Evolutionary conservation across 2,797 vertebrate genomes (phyloP).

Genomic region (Chiloscyllium punctatum): DNA sequence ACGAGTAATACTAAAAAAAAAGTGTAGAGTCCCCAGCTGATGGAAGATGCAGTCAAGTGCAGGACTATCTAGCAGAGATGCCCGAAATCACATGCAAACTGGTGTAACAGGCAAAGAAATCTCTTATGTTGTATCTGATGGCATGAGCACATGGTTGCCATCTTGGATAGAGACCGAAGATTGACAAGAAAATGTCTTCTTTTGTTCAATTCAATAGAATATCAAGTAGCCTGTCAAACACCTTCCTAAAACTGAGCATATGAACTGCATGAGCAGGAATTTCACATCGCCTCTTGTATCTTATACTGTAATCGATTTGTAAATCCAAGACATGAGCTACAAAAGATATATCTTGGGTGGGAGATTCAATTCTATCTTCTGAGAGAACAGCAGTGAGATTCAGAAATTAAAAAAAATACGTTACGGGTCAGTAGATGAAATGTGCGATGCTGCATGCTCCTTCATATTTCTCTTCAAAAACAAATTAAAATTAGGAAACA

Average conservation of each 20-base stretch:
- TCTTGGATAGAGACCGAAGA: no score
- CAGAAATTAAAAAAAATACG: neutral
- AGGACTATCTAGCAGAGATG: no score
- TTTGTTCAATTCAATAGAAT: neutral
- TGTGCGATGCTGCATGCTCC: neutral
- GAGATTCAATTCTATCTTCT: neutral
- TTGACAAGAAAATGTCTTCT: neutral
- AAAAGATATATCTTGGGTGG: neutral
- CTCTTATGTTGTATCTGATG: no score
- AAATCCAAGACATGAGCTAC: neutral
- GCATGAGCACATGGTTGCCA: no score
- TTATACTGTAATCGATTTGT: neutral
- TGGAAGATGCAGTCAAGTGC: no score
- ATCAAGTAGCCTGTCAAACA: neutral
- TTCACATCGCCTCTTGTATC: neutral
- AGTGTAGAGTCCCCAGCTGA: no score
- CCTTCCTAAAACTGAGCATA: neutral
- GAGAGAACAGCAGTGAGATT: neutral
- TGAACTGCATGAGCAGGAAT: neutral
- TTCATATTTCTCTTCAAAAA: conserved; percentile 28
- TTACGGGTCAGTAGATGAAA: neutral
- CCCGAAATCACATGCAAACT: no score
- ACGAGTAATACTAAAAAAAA: no score
- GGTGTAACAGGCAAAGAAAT: no score
- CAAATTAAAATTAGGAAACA: conserved; percentile 7